Conservation (phyloP, 2,888 invertebrate genomes). For the Sepiola atlantica region DNA sequence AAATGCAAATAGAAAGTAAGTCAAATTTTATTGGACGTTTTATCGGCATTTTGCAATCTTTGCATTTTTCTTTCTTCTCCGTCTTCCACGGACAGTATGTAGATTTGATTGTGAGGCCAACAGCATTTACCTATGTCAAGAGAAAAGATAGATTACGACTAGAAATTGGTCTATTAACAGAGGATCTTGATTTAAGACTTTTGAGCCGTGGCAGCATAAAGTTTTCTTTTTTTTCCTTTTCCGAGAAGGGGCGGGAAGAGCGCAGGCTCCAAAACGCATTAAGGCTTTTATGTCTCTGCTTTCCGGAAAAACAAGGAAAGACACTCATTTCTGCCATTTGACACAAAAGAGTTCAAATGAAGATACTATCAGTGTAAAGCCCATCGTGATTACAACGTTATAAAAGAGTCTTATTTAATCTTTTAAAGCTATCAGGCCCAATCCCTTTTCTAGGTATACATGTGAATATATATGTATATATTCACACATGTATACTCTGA, state of each 20-base stretch:
- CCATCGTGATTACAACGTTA: neutral
- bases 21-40: neutral
- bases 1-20: slow-evolving; percentile 2
- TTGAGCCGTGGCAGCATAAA: neutral
- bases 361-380: slow-evolving; percentile 20
- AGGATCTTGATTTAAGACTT: neutral
- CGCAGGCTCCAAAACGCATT: neutral
- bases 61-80: neutral
- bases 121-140: neutral
- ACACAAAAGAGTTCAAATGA: neutral
- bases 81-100: neutral
- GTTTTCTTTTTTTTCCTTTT: neutral
- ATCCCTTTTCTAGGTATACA: neutral
- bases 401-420: neutral
- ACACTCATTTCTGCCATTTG: neutral
- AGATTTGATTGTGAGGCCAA: neutral
- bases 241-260: neutral
- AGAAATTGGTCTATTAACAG: neutral
- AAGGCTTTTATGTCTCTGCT: neutral
- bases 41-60: neutral
- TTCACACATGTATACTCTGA: neutral
- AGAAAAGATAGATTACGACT: slow-evolving; percentile 20
- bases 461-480: neutral
- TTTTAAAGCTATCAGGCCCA: neutral
- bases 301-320: neutral